Percentiles rank a stretch among this genome's conserved stretches.
Conservation (phyloP, 2,888 invertebrate species). For the Drosophila antonietae region DNA sequence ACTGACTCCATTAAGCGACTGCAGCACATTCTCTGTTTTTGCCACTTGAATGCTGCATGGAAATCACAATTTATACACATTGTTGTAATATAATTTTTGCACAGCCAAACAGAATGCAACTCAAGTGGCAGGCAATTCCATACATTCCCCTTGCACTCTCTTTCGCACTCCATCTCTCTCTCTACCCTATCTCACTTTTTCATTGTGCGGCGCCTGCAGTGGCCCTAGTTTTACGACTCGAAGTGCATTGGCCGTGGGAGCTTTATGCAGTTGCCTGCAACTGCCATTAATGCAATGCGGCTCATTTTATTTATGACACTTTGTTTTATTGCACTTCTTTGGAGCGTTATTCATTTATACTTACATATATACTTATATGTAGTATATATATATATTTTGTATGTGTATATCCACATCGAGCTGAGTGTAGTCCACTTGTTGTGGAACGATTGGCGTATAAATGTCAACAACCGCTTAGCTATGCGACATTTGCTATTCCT, state of each 20-base stretch:
- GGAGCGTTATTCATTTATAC: conserved; percentile 55
- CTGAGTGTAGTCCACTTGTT: conserved; percentile 1
- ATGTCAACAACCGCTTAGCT: conserved; percentile 22
- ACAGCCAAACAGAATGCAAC: conserved; percentile 67
- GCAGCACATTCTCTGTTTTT: conserved; percentile 48
- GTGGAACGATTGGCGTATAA: conserved; percentile 16
- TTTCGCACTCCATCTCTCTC: not conserved
- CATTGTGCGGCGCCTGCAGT: conserved; percentile 6
- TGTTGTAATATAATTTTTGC: conserved; percentile 78
- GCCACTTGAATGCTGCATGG: conserved; percentile 67
- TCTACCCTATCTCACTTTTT: conserved; percentile 2
- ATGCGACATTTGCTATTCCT: conserved; percentile 2
- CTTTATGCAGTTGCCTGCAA: conserved; percentile 74
- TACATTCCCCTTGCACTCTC: not conserved
- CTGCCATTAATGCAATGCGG: conserved; percentile 80
- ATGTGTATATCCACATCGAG: not conserved
- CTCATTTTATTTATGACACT: conserved; percentile 73
- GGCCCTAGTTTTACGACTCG: conserved; percentile 38
- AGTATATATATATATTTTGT: not conserved
- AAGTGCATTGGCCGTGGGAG: conserved; percentile 78
- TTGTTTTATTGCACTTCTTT: conserved; percentile 74
- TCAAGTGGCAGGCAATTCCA: conserved; percentile 68
- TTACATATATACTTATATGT: not conserved
- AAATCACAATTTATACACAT: conserved; percentile 81
- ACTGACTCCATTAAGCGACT: conserved; percentile 63